Conservation (phyloP, 37 sponge, comb jelly and placozoan genomes). For the Beroe forskalii region DNA sequence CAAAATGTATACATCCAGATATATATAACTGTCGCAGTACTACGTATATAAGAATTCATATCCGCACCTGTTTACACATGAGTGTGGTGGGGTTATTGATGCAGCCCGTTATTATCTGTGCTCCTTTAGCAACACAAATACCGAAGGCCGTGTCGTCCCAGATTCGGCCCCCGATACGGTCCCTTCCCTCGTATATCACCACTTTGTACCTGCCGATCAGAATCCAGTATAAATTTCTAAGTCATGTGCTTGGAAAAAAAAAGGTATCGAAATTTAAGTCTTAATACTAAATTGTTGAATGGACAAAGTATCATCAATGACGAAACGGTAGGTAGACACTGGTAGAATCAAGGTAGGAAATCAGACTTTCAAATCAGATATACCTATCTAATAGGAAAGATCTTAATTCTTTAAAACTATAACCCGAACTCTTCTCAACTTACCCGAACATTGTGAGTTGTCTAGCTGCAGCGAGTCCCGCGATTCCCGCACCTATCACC, state of each 20-base stretch:
- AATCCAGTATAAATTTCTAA: no score
- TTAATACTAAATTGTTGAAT: no score
- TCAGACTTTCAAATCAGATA: not conserved
- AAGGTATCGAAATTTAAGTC: no score
- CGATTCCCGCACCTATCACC: slow-evolving; percentile 74
- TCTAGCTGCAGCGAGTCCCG: slow-evolving; percentile 78
- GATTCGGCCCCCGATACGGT: slow-evolving; percentile 77
- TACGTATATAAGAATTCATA: slow-evolving; percentile 6
- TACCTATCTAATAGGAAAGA: no score
- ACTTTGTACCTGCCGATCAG: slow-evolving; percentile 73
- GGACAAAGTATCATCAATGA: no score
- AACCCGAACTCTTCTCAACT: no score
- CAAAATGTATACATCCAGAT: not conserved
- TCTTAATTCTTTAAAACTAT: no score
- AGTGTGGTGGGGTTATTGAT: slow-evolving; percentile 83
- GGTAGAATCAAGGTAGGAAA: not conserved
- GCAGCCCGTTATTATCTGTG: slow-evolving; percentile 85
- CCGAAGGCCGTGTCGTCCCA: slow-evolving; percentile 75
- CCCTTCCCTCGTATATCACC: slow-evolving; percentile 74
- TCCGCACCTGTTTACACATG: slow-evolving; percentile 70
- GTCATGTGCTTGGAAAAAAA: no score
- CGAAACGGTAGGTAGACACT: not conserved
- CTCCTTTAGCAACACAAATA: slow-evolving; percentile 72
- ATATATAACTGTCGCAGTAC: not conserved
- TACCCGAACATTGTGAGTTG: slow-evolving; percentile 81